These are phyloP conservation scores for Catharus fuscescens DNA, from an alignment of 2,113 vertebrate species.

Conservation along the genomic window DNA sequence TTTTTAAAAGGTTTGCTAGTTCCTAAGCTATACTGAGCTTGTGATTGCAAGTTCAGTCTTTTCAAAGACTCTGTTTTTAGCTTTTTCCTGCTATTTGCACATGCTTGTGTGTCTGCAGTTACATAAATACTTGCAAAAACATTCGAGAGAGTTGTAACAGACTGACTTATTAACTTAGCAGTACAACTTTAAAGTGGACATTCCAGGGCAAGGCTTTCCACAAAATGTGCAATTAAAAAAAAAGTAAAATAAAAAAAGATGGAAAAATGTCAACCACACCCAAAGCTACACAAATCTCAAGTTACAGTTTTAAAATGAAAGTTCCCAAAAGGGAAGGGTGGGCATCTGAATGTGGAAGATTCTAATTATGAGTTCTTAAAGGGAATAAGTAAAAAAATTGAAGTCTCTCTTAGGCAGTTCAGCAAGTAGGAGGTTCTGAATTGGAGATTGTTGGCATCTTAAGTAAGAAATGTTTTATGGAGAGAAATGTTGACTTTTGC, in stretches of 20 bases:
- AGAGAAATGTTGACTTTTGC: background rate
- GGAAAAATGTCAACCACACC: conserved; percentile 44
- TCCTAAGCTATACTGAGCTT: background rate
- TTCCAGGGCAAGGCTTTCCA: conserved; percentile 27
- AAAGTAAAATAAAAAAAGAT: background rate
- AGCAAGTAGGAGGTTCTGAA: background rate
- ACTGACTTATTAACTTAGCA: background rate
- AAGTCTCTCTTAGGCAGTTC: background rate
- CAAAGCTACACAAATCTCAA: conserved; percentile 28
- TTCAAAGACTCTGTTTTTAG: background rate
- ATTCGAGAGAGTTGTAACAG: background rate
- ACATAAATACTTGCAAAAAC: background rate
- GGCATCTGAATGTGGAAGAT: background rate
- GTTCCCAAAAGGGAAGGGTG: background rate
- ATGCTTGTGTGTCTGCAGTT: background rate
- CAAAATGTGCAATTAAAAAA: background rate
- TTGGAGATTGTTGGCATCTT: background rate
- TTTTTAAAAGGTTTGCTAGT: background rate
- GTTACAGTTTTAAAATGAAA: conserved; percentile 38
- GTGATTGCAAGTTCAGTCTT: background rate
- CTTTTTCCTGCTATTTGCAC: background rate
- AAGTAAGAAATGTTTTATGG: background rate
- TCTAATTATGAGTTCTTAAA: background rate
- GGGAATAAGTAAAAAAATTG: background rate
- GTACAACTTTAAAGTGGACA: conserved; percentile 2